phyloP scores from a whole-genome alignment of 2,797 vertebrate genomes.

The Onychomys arenicola region DNA sequence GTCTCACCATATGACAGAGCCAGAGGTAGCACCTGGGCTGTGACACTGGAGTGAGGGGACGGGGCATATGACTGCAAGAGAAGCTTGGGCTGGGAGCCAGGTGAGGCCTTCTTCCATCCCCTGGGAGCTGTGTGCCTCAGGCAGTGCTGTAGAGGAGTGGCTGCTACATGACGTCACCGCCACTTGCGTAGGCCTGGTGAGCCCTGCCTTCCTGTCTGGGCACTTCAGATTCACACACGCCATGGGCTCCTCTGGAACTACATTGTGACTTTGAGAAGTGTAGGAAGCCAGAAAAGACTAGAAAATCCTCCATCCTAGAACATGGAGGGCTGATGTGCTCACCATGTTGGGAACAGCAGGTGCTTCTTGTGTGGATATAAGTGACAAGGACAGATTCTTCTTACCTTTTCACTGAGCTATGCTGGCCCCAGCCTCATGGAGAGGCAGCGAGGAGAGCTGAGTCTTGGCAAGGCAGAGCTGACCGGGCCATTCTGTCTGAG shows the following conservation, averaged over 20 bases:
- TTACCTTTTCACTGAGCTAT: no score
- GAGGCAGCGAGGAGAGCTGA: not conserved
- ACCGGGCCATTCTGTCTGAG: not conserved
- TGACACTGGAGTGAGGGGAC: constrained; percentile 80
- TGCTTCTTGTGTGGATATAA: not conserved
- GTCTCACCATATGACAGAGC: constrained; percentile 75
- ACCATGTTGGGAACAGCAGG: accelerated
- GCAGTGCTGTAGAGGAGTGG: not conserved
- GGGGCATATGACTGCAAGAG: constrained; percentile 65
- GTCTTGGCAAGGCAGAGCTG: accelerated
- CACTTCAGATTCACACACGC: accelerated
- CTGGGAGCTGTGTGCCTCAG: constrained; percentile 18
- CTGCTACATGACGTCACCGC: accelerated
- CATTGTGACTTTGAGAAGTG: not conserved
- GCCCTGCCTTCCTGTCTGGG: not conserved
- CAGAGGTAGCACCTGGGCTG: constrained; percentile 79
- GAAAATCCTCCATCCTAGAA: not conserved
- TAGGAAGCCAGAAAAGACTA: not conserved
- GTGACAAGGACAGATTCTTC: not conserved
- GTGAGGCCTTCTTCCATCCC: constrained; percentile 71
- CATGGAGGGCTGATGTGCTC: not conserved
- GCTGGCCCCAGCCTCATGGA: no score
- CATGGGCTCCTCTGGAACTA: not conserved
- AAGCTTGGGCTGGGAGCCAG: constrained; percentile 80
- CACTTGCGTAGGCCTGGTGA: not conserved